Conservation (phyloP, 2,888 invertebrate species). For the Lithophane leautieri region DNA sequence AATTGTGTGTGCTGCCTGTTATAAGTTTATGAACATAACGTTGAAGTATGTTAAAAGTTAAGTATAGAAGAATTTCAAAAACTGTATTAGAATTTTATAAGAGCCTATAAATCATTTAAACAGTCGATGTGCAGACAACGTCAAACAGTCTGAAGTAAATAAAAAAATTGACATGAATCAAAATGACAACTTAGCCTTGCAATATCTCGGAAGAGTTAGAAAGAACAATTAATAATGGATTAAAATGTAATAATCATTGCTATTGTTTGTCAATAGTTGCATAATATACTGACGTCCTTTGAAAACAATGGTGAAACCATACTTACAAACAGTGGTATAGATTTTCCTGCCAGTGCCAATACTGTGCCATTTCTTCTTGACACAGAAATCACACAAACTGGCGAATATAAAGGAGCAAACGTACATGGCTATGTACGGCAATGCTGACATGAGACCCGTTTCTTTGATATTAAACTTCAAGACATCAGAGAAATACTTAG, state of each 20-base stretch:
- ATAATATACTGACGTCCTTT: conserved; percentile 1
- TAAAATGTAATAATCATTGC: not conserved
- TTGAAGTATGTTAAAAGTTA: not conserved
- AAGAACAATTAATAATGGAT: not conserved
- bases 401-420: conserved; percentile 91
- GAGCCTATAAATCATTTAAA: not conserved
- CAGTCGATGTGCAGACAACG: not conserved
- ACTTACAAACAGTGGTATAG: conserved; percentile 92
- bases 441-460: conserved; percentile 91
- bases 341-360: conserved; percentile 91
- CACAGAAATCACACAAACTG: conserved; percentile 92
- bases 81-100: not conserved
- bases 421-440: conserved; percentile 93
- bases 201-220: conserved; percentile 14
- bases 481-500: conserved; percentile 92
- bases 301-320: conserved; percentile 7
- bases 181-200: not conserved
- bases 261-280: conserved; percentile 32
- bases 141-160: not conserved
- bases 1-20: not conserved
- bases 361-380: conserved; percentile 90
- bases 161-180: not conserved
- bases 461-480: conserved; percentile 91
- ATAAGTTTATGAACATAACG: not conserved
- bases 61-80: not conserved